Evolutionary conservation across 30 jellyfish, hydroid and myxozoan genomes (phyloP).

Genomic region (Turritopsis dohrnii): DNA sequence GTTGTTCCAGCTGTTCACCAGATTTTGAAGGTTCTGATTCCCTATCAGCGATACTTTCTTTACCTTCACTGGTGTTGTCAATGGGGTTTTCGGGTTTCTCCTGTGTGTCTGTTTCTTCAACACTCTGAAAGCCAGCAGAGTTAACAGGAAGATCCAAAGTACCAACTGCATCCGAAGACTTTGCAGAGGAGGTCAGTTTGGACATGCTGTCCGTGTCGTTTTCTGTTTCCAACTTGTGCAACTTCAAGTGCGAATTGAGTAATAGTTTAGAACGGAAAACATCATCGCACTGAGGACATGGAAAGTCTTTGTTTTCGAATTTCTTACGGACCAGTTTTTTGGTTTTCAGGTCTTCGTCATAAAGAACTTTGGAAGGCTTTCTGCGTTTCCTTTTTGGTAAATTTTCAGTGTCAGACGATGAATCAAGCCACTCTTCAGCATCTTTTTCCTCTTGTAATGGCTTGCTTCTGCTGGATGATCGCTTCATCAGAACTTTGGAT

Average conservation of each 20-base stretch:
- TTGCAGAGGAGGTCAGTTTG: background rate
- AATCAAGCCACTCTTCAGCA: constrained; percentile 6
- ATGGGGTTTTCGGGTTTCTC: background rate
- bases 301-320: constrained; percentile 6
- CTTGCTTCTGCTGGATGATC: background rate
- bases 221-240: constrained; percentile 5
- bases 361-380: constrained; percentile 25
- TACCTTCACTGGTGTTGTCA: background rate
- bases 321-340: background rate
- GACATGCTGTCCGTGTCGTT: background rate
- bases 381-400: constrained; percentile 24
- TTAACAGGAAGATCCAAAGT: background rate
- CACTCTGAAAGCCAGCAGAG: background rate
- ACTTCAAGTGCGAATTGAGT: constrained; percentile 21
- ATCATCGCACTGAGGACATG: constrained; percentile 21
- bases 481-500: background rate
- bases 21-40: background rate
- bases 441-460: background rate
- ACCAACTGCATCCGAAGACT: background rate
- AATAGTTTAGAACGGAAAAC: constrained; percentile 9
- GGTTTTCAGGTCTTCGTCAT: constrained; percentile 18
- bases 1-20: background rate
- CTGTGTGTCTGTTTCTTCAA: background rate
- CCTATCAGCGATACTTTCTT: background rate
- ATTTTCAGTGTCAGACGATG: background rate